These are phyloP conservation scores for Plectus sambesii DNA, from an alignment of 1,140 invertebrate species.

Conservation along the genomic window DNA sequence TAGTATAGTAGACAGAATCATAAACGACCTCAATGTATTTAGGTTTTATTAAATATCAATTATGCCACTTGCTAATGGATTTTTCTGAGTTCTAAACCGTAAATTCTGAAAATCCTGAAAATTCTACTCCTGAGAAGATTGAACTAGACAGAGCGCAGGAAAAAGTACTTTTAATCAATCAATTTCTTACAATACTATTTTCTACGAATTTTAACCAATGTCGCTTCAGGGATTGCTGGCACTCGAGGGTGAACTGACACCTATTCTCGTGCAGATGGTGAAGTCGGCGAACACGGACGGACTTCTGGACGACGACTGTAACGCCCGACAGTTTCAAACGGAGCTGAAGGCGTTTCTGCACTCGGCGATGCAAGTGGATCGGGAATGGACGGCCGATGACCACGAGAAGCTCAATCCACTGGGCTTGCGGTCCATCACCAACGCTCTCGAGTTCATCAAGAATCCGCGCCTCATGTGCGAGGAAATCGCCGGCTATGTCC, in stretches of 20 bases:
- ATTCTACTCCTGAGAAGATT: too few species aligned
- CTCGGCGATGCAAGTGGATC: conserved; percentile 55
- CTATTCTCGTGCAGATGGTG: conserved; percentile 98
- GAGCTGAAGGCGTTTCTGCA: conserved; percentile 89
- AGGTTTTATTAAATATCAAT: too few species aligned
- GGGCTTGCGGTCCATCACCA: conserved; percentile 65
- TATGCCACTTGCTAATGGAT: too few species aligned
- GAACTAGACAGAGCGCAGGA: too few species aligned
- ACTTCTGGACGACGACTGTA: conserved; percentile 89
- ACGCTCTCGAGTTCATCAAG: conserved; percentile 84
- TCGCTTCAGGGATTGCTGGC: conserved; percentile 65
- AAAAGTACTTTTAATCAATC: too few species aligned
- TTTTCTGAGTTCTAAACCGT: too few species aligned
- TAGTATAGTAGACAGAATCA: too few species aligned
- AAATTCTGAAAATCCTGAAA: too few species aligned
- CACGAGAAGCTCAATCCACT: conserved; percentile 75
- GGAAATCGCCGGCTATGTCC: conserved; percentile 43
- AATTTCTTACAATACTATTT: too few species aligned
- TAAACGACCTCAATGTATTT: too few species aligned
- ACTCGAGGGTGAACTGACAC: conserved; percentile 91
- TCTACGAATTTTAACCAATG: too few species aligned
- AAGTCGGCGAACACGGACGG: conserved; percentile 98
- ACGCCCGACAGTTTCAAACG: conserved; percentile 50
- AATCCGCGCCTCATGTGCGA: conserved; percentile 89
- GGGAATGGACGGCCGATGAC: conserved; percentile 75